A percentile compares a stretch with the other conserved stretches of the same genome.
Evolutionary conservation across 2,797 vertebrate species (phyloP).

Genomic region (Pseudochromis fuscus): DNA sequence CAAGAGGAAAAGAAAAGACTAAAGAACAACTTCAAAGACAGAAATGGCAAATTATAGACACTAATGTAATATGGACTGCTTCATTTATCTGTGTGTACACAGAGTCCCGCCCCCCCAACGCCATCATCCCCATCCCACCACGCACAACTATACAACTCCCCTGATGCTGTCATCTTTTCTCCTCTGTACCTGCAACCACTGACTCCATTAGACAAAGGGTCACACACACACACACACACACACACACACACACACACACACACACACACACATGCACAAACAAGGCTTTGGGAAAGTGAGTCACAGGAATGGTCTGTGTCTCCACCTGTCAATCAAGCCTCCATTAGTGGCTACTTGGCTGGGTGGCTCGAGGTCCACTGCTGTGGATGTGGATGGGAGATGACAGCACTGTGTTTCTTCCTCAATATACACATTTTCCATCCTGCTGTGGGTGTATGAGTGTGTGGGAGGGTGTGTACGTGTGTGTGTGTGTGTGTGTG

Average conservation of each 20-base stretch:
- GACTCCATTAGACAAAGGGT: constrained; percentile 58
- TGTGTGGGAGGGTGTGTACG: constrained; percentile 27
- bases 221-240: constrained; percentile 20
- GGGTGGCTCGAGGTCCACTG: constrained; percentile 49
- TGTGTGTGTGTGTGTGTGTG: constrained; percentile 19
- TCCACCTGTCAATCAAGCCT: constrained; percentile 73
- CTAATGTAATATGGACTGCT: no score
- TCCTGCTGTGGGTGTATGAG: constrained; percentile 30
- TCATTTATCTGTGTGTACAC: neutral
- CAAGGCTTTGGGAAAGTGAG: constrained; percentile 27
- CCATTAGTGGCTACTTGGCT: constrained; percentile 72
- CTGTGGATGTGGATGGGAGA: constrained; percentile 63
- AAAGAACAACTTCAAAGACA: no score
- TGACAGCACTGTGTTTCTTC: constrained; percentile 66
- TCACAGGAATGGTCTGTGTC: constrained; percentile 56
- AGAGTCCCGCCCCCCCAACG: neutral
- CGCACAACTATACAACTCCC: no score
- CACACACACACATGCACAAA: constrained; percentile 19
- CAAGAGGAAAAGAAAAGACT: neutral
- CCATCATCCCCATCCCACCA: neutral
- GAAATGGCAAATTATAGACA: no score
- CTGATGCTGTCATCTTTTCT: constrained; percentile 28
- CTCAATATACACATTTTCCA: constrained; percentile 40
- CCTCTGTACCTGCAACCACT: constrained; percentile 48
- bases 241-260: constrained; percentile 17